Conservation (phyloP, 2,113 vertebrate genomes). For the Pseudonaja textilis region DNA sequence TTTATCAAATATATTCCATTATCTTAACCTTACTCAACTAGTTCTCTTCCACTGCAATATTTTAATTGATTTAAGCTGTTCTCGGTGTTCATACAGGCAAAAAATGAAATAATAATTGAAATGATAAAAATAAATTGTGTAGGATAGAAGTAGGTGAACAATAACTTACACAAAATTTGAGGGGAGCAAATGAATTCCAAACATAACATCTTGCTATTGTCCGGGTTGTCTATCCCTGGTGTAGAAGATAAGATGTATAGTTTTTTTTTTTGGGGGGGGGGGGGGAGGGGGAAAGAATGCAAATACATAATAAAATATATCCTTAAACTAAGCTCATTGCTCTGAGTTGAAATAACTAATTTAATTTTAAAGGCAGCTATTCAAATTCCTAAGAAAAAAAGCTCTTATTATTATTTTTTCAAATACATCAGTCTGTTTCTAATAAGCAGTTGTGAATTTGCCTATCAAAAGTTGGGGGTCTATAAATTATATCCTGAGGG, state of each 20-base stretch:
- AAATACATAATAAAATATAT: neutral
- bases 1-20: neutral
- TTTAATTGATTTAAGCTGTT: neutral
- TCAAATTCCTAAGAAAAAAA: neutral
- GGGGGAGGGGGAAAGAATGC: neutral
- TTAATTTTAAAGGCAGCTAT: neutral
- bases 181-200: neutral
- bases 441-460: conserved; percentile 23
- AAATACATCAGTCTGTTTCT: conserved; percentile 28
- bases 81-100: neutral
- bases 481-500: conserved; percentile 49
- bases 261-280: neutral
- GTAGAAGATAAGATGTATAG: neutral
- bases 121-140: neutral
- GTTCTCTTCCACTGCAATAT: neutral
- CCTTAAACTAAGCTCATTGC: neutral
- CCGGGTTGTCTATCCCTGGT: neutral
- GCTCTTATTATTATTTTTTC: neutral
- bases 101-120: neutral
- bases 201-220: neutral
- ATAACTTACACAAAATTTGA: neutral
- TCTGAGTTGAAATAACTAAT: neutral
- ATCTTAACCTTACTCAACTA: neutral
- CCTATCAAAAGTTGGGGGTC: conserved; percentile 38
- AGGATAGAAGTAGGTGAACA: neutral